Conservation (phyloP, 2,797 vertebrate species). For the Helarctos malayanus region DNA sequence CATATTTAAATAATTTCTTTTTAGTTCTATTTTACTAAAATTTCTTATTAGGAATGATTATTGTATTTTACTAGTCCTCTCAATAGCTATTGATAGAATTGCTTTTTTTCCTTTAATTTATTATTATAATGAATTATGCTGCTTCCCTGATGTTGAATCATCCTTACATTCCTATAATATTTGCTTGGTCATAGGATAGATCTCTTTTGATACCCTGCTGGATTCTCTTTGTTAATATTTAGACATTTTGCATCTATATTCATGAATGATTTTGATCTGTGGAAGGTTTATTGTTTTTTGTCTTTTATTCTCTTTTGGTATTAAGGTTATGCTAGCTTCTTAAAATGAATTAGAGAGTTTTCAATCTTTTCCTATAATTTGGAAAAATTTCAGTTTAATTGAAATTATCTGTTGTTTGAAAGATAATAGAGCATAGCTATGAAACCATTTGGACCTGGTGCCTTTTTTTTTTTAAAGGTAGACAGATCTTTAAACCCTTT, state of each 20-base stretch:
- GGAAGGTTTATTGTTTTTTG: neutral
- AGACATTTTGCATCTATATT: neutral
- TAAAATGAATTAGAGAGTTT: slow-evolving; percentile 21
- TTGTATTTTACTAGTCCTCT: slow-evolving; percentile 35
- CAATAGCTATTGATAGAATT: neutral
- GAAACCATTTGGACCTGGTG: slow-evolving; percentile 9
- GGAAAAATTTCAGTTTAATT: neutral
- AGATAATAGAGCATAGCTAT: neutral
- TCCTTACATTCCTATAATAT: neutral
- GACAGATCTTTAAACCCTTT: slow-evolving; percentile 7
- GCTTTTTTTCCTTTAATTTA: neutral
- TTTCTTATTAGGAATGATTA: neutral
- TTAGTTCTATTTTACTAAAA: slow-evolving; percentile 49
- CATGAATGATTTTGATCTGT: slow-evolving; percentile 10
- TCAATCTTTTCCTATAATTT: neutral
- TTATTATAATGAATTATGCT: neutral
- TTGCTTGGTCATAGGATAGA: neutral
- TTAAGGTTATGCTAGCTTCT: neutral
- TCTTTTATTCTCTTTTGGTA: neutral
- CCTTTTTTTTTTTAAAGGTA: neutral
- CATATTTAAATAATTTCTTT: neutral
- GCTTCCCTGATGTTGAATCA: slow-evolving; percentile 26
- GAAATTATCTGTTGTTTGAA: slow-evolving; percentile 3
- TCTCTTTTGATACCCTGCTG: neutral
- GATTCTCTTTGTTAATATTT: slow-evolving; percentile 41